phyloP scores from a whole-genome alignment of 2,797 vertebrate species.

The Eulemur coronatus region DNA sequence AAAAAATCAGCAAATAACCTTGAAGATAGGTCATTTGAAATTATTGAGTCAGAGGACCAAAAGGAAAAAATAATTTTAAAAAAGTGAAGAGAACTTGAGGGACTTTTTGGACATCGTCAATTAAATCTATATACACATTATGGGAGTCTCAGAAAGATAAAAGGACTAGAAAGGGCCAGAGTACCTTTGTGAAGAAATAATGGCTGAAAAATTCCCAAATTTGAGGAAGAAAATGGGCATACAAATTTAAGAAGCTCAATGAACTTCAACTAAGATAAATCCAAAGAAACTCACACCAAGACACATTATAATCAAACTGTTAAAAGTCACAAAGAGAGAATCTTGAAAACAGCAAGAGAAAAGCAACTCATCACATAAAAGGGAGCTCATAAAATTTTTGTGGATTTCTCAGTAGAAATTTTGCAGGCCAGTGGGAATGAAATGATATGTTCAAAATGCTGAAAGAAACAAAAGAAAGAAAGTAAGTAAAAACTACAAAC shows the following conservation, averaged over 20 bases:
- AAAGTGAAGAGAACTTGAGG: not conserved
- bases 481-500: not conserved
- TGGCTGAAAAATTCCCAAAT: not conserved
- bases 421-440: not conserved
- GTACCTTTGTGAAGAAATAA: not conserved
- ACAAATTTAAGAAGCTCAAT: not conserved
- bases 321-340: not conserved
- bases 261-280: not conserved
- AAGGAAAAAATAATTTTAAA: not conserved
- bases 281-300: not conserved
- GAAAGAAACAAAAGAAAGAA: not conserved
- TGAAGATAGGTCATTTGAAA: not conserved
- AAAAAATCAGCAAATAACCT: not conserved
- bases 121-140: not conserved
- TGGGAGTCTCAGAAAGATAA: not conserved
- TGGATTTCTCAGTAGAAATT: not conserved
- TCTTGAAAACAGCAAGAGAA: not conserved
- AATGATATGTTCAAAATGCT: not conserved
- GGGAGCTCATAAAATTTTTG: not conserved
- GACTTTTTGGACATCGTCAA: not conserved
- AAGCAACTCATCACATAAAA: not conserved
- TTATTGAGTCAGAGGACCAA: not conserved
- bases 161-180: not conserved
- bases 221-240: not conserved
- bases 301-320: not conserved